Evolutionary conservation across 2,113 vertebrate genomes (phyloP), one percentile per base, ranked within the genome.

Genomic region (Chunga burmeisteri): DNA sequence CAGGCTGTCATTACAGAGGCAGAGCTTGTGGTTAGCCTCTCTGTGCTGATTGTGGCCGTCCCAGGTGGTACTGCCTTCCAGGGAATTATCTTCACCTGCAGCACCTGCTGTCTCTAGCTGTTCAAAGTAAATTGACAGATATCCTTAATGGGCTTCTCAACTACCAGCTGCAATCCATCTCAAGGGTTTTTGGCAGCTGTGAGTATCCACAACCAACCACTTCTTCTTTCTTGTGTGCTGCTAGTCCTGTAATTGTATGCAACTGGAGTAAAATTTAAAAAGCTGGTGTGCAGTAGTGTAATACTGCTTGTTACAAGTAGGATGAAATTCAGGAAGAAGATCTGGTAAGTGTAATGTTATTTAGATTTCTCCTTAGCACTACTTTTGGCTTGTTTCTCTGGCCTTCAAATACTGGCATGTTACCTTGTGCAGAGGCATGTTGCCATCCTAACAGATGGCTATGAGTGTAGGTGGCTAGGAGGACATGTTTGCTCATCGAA

Each of bases 391-490:
- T 36, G 36, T 81, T 92, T 63, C 63, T 86, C 75, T 96, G 61
- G 63, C 73, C 93, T 93, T 86, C 83, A 92, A 94, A 80, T 97
- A 91, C 86, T 97, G 95, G 92, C 90, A 66, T 10, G 79, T 55
- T 83, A 85, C 36, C 94, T 93, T 93, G 44, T 67, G 23, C 61
- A 55, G 96, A 72, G 94, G 93, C 92, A 86, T 7, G 18, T 53
- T 96, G 96, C 93, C 97, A 97, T 97, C 71, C 20, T 88, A 91
- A 81, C 97, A 98, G 97, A 98, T 98, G 98, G 97, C 18, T 82
- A 61, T 72, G 74, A 86, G 94, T 96, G 90, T 95, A 97, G 94
- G 93, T 96, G 97, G 87, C 94, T 97, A 94, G 93, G 90, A 97
- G 79, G 96, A 88, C 59, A 86, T 91, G 94, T 97, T 96, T 97